Percentiles rank a stretch among this genome's conserved stretches.
Conservation (phyloP, 2,797 vertebrate species). For the Natrix natrix region DNA sequence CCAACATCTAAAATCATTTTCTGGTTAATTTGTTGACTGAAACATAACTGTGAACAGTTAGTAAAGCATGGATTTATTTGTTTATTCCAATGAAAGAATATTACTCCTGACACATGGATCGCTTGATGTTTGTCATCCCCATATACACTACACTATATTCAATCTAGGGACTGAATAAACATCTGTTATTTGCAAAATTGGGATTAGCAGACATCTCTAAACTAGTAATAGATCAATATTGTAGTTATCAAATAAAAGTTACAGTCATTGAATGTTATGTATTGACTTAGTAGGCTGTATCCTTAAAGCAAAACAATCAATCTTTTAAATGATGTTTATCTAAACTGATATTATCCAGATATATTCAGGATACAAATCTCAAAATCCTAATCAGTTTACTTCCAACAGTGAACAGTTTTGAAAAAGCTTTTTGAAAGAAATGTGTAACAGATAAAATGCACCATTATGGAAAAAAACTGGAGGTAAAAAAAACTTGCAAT, state of each 20-base stretch:
- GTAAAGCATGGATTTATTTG: background rate
- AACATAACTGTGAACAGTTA: background rate
- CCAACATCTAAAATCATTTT: background rate
- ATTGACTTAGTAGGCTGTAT: background rate
- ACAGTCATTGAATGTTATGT: background rate
- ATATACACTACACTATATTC: background rate
- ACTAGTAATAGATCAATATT: background rate
- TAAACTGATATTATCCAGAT: background rate
- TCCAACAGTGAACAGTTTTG: background rate
- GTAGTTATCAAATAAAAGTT: background rate
- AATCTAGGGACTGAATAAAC: background rate
- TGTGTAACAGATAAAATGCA: background rate
- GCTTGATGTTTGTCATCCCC: background rate
- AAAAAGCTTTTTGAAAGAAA: background rate
- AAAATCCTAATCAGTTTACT: background rate
- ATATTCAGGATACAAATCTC: background rate
- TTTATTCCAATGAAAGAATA: background rate
- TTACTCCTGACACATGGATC: background rate
- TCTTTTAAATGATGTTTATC: background rate
- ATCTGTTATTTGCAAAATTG: background rate
- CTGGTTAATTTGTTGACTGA: background rate
- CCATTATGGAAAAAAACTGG: background rate
- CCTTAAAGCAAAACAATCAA: background rate
- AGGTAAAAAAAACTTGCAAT: too few species aligned
- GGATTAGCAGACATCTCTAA: background rate